Evolutionary conservation across 2,888 invertebrate genomes (phyloP).

Genomic region (Quadriops clusia): DNA sequence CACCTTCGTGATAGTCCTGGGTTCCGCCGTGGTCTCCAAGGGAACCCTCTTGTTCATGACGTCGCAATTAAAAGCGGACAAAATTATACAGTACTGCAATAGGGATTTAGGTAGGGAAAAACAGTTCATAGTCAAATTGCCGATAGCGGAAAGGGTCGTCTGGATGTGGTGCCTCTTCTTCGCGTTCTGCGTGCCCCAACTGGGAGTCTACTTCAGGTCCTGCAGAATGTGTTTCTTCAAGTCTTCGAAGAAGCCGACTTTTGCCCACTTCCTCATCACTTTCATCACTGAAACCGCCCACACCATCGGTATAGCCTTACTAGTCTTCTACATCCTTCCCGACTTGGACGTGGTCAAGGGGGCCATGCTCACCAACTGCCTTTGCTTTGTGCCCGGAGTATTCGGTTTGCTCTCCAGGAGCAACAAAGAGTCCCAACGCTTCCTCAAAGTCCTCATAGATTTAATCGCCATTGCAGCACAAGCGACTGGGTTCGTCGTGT

Average conservation of each 20-base stretch:
- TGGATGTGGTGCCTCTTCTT: slow-evolving; percentile 90
- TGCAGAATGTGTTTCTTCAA: slow-evolving; percentile 85
- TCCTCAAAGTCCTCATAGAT: slow-evolving; percentile 69
- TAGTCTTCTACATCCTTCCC: slow-evolving; percentile 82
- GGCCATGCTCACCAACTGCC: slow-evolving; percentile 90
- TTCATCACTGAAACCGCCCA: slow-evolving; percentile 81
- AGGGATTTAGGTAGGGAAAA: slow-evolving; percentile 81
- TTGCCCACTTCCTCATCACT: slow-evolving; percentile 53
- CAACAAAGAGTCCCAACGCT: slow-evolving; percentile 67
- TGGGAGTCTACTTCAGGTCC: slow-evolving; percentile 74
- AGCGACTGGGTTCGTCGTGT: slow-evolving; percentile 81
- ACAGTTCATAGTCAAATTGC: slow-evolving; percentile 68
- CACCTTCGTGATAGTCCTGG: slow-evolving; percentile 75
- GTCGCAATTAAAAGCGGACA: slow-evolving; percentile 70
- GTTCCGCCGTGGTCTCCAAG: slow-evolving; percentile 77
- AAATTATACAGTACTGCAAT: slow-evolving; percentile 70
- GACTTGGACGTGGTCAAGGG: slow-evolving; percentile 89
- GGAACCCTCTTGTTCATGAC: slow-evolving; percentile 85
- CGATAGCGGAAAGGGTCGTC: slow-evolving; percentile 75
- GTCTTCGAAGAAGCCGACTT: slow-evolving; percentile 63
- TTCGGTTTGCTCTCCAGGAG: slow-evolving; percentile 67
- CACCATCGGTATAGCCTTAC: slow-evolving; percentile 72
- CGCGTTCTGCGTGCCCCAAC: slow-evolving; percentile 79
- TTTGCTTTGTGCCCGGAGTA: slow-evolving; percentile 81
- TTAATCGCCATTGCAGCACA: slow-evolving; percentile 78